Conservation (phyloP, 2,888 invertebrate genomes). For the Acholoe squamosa region DNA sequence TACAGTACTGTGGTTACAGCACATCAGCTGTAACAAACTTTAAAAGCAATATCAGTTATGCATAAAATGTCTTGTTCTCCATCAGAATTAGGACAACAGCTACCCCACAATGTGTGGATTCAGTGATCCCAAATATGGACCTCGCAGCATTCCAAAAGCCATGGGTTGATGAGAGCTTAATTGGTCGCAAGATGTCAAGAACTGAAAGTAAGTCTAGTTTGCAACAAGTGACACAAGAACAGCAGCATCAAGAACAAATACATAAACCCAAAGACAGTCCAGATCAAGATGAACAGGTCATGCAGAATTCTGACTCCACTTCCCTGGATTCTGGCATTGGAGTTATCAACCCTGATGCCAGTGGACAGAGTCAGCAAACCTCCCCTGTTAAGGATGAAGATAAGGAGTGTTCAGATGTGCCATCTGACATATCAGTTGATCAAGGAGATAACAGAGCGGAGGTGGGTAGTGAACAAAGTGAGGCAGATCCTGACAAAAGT, state of each 20-base stretch:
- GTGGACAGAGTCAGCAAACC: neutral
- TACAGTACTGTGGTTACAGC: too few species aligned
- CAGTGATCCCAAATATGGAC: slow-evolving; percentile 91
- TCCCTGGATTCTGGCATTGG: slow-evolving; percentile 63
- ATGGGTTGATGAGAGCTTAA: slow-evolving; percentile 59
- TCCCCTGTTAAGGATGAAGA: slow-evolving; percentile 17
- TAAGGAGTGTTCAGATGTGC: neutral
- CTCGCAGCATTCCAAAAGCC: slow-evolving; percentile 86
- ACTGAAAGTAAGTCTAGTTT: neutral
- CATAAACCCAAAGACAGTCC: neutral
- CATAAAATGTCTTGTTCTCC: too few species aligned
- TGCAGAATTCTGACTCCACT: slow-evolving; percentile 37
- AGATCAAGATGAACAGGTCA: slow-evolving; percentile 4
- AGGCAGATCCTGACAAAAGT: neutral
- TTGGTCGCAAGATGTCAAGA: neutral
- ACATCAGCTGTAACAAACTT: too few species aligned
- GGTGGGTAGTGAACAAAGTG: neutral
- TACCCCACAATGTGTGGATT: slow-evolving; percentile 88
- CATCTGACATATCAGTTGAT: neutral
- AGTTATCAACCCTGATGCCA: slow-evolving; percentile 19
- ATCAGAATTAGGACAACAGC: slow-evolving; percentile 82
- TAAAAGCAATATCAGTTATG: too few species aligned
- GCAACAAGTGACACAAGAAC: neutral
- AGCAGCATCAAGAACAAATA: neutral
- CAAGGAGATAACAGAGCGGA: neutral